Base-by-base conservation (phyloP, 2,113 vertebrate genomes). In the Parotia lawesii region DNA sequence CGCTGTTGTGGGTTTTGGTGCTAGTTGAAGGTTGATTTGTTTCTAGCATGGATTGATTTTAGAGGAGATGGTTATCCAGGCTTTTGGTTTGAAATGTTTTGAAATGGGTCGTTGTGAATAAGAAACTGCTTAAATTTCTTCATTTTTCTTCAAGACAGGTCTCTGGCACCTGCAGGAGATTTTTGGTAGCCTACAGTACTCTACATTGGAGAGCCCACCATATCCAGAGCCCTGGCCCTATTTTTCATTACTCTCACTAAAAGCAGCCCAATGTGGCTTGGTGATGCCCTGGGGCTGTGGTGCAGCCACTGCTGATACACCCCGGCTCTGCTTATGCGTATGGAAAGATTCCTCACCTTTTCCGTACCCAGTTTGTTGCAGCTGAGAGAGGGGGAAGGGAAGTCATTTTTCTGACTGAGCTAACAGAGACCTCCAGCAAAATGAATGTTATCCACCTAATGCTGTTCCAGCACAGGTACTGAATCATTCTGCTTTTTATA, bases 381-480 rank as follows among this genome's bases (percentile, higher is more conserved):
- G 60, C 78, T 77, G 57, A 74, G 45, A 15, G 58, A 64, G 85
- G 78, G 67, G 87, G 65, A 62, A 73, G 91, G 89, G 87, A 83
- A 89, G 28, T 40, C 0, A 25, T 57, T 89, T 80, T 89, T 87
- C 62, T 76, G 69, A 48, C 23, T 58, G 48, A 93, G 72, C 56
- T 87, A 60, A 66, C 13, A 58, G 58, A 74, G 29, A 77, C 94
- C 91, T 90, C 84, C 44, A 87, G 90, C 71, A 91, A 87, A 95
- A 92, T 71, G 56, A 44, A 42, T 38, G 57, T 75, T 76, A 83
- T 24, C 61, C 25, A 77, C 73, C 64, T 89, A 77, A 79, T 74
- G 66, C 45, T 92, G 31, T 58, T 89, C 56, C 60, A 67, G 47
- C 15, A 6, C 50, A 78, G 54, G 66, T 84, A 73, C 17, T 37